phyloP scores from a whole-genome alignment of 2,888 invertebrate genomes.

The Orchestes rusci region DNA sequence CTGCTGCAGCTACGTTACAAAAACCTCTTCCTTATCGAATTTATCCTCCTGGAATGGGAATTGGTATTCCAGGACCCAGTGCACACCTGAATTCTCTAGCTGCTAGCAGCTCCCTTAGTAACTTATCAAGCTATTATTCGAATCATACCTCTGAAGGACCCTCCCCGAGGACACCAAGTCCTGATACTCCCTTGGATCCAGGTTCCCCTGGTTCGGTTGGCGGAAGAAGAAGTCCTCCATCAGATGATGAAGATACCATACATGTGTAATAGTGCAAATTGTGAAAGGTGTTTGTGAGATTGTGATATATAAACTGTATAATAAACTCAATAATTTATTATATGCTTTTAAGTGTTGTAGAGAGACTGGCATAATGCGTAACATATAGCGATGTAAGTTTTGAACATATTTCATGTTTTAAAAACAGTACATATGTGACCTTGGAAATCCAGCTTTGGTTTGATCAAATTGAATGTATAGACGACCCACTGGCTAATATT shows the following conservation, averaged over 20 bases:
- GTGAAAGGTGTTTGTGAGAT: conserved; percentile 27
- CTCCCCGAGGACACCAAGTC: conserved; percentile 45
- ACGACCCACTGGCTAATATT: no score
- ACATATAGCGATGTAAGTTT: no score
- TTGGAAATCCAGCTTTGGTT: no score
- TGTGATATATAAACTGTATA: conserved; percentile 40
- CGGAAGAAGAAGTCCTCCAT: conserved; percentile 42
- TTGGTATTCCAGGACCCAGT: conserved; percentile 60
- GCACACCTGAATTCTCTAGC: conserved; percentile 60
- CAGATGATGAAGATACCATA: conserved; percentile 58
- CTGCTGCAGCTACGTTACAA: conserved; percentile 70
- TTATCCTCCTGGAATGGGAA: conserved; percentile 54
- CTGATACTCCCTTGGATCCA: conserved; percentile 54
- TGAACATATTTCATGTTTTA: no score
- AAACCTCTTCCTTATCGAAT: conserved; percentile 78
- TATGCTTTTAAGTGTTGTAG: conserved; percentile 40
- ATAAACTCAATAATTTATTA: conserved; percentile 41
- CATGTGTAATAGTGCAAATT: conserved; percentile 53
- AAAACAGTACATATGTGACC: no score
- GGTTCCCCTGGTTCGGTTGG: conserved; percentile 51
- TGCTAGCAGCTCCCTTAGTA: conserved; percentile 58
- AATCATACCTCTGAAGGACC: conserved; percentile 49
- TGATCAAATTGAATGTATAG: no score
- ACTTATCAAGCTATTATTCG: conserved; percentile 52
- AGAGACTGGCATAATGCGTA: no score